Conservation (phyloP, 2,888 invertebrate genomes). For the Biston betularia region DNA sequence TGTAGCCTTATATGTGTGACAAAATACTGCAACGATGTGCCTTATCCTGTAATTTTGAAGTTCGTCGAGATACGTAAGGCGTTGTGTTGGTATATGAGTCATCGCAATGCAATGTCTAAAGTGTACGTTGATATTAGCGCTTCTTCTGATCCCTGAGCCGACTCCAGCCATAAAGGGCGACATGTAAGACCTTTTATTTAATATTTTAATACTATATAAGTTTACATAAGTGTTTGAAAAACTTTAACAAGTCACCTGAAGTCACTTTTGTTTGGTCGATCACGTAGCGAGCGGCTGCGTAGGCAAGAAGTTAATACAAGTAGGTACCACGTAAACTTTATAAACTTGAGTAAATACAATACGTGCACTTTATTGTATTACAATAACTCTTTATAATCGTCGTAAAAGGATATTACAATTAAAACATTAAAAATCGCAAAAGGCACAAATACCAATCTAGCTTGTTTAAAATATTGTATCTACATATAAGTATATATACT, state of each 20-base stretch:
- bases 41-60: conserved; percentile 71
- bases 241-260: conserved; percentile 1
- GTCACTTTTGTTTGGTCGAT: conserved; percentile 14
- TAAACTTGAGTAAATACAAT: background rate
- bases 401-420: no score
- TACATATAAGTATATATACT: no score
- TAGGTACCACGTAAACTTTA: conserved; percentile 1
- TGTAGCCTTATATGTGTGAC: conserved; percentile 62
- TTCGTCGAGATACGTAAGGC: conserved; percentile 45
- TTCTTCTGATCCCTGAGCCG: conserved; percentile 70
- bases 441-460: no score
- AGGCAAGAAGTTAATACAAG: no score
- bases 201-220: background rate
- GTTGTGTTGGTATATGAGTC: conserved; percentile 65
- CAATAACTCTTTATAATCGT: no score
- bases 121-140: conserved; percentile 63
- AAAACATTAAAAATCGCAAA: no score
- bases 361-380: no score
- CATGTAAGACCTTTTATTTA: conserved; percentile 56
- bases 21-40: conserved; percentile 75
- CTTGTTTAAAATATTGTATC: no score
- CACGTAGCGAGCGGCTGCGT: conserved; percentile 1
- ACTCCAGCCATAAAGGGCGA: conserved; percentile 71
- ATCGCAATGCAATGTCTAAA: conserved; percentile 70
- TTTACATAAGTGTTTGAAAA: background rate